Evolutionary conservation across 2,113 vertebrate species (phyloP).

Genomic region (Ardeotis arabs): DNA sequence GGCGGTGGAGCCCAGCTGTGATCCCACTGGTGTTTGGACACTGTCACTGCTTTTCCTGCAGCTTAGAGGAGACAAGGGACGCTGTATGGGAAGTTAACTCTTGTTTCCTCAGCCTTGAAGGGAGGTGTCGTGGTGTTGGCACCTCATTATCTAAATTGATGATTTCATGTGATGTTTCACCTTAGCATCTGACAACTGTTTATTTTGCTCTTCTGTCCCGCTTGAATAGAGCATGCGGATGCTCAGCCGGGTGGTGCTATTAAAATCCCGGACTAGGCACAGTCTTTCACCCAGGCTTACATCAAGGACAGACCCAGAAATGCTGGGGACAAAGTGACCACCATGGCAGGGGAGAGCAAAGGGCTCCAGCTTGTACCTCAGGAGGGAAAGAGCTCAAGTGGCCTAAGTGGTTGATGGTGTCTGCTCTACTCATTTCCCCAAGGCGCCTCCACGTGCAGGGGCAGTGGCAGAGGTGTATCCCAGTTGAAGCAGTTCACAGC

Average conservation of each 20-base stretch:
- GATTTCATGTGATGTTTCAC: accelerated
- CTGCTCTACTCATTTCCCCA: background rate
- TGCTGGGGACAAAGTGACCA: background rate
- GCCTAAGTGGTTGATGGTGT: accelerated
- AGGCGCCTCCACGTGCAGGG: background rate
- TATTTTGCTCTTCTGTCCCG: background rate
- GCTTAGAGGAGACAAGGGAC: background rate
- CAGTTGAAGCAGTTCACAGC: background rate
- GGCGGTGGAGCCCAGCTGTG: background rate
- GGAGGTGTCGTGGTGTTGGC: background rate
- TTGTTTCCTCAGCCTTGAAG: background rate
- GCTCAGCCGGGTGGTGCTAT: background rate
- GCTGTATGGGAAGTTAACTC: background rate
- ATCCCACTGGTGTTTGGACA: background rate
- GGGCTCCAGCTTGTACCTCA: background rate
- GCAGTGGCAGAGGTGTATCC: background rate
- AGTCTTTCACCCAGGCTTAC: background rate
- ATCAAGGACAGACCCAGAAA: background rate
- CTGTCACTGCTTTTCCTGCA: background rate
- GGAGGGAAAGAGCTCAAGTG: background rate
- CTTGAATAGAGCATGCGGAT: background rate
- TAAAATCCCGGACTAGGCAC: background rate
- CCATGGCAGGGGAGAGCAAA: accelerated
- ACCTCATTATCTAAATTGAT: background rate
- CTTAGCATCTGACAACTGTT: background rate